Conservation (phyloP, 2,797 vertebrate species). For the Carcharodon carcharias region DNA sequence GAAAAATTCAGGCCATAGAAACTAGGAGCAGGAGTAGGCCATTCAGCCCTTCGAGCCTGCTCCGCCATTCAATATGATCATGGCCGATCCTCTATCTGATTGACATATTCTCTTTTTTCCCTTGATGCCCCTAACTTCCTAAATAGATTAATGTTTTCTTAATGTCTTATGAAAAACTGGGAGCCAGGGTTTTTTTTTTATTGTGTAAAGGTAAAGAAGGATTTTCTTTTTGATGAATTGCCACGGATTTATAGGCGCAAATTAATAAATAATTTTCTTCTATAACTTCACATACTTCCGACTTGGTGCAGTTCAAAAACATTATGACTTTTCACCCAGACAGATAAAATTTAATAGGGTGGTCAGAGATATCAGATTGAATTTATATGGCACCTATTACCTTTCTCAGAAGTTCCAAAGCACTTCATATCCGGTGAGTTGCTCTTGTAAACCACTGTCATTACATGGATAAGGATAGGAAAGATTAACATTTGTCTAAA, state of each 20-base stretch:
- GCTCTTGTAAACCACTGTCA: neutral
- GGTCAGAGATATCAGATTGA: neutral
- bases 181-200: neutral
- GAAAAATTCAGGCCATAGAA: too few species aligned
- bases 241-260: neutral
- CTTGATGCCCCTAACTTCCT: too few species aligned
- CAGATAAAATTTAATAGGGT: neutral
- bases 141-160: neutral
- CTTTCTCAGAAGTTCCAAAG: neutral
- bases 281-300: neutral
- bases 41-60: too few species aligned
- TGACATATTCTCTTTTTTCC: too few species aligned
- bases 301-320: neutral
- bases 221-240: neutral
- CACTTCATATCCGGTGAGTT: neutral
- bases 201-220: neutral
- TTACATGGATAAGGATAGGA: neutral
- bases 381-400: neutral
- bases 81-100: too few species aligned
- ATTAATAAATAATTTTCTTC: neutral
- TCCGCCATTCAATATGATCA: too few species aligned
- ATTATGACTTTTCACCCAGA: neutral
- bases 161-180: neutral
- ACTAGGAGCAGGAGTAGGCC: too few species aligned
- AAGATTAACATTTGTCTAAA: neutral